These are phyloP conservation scores for Achroia grisella DNA, from an alignment of 1,140 invertebrate species.

Conservation along the genomic window DNA sequence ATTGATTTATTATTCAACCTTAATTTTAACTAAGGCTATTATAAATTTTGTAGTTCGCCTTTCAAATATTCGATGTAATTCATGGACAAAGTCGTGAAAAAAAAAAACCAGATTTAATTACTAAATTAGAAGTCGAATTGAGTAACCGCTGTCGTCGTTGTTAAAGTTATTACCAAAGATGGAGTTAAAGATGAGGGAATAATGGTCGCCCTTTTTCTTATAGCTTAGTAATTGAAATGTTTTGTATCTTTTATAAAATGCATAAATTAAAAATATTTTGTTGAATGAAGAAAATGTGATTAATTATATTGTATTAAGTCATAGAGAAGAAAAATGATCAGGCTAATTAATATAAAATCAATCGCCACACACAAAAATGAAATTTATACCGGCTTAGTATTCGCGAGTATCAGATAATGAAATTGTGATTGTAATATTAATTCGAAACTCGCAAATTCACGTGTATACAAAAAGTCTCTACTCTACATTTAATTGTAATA, in stretches of 20 bases:
- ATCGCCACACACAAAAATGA: no score
- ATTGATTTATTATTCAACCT: conserved; percentile 15
- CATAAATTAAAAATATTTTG: conserved; percentile 48
- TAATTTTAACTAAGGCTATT: conserved; percentile 4
- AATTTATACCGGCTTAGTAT: no score
- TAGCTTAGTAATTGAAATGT: conserved; percentile 64
- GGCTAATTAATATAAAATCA: background rate
- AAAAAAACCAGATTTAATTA: no score
- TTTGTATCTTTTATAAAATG: conserved; percentile 69
- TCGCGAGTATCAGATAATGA: no score
- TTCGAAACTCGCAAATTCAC: no score
- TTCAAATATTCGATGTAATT: no score
- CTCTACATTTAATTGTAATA: no score
- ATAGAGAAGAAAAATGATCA: conserved; percentile 23
- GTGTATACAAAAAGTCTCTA: no score
- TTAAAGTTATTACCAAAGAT: conserved; percentile 70
- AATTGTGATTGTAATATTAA: no score
- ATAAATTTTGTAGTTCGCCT: no score
- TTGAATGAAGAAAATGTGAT: conserved; percentile 62
- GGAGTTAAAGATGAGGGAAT: conserved; percentile 44
- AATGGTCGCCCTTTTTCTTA: conserved; percentile 44
- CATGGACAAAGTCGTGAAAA: no score
- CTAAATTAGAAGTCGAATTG: conserved; percentile 2
- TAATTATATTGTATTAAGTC: conserved; percentile 58
- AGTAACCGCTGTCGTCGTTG: conserved; percentile 36